These are phyloP conservation scores for Luffia ferchaultella DNA, from an alignment of 2,888 invertebrate species.

Conservation along the genomic window DNA sequence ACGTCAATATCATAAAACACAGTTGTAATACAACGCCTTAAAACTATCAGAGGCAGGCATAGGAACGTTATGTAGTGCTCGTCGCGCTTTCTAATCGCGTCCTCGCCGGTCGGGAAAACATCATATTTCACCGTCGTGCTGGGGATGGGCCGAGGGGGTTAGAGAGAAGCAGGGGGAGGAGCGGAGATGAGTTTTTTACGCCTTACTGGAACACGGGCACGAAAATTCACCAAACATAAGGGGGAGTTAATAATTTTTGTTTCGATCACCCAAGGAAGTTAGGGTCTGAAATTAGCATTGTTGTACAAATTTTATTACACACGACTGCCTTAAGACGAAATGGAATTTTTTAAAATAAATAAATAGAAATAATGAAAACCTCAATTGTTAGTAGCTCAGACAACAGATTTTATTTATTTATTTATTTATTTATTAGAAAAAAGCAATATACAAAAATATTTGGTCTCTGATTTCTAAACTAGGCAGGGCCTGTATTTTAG, in stretches of 20 bases:
- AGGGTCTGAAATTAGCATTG: no score
- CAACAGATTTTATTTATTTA: no score
- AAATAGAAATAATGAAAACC: no score
- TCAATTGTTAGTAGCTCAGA: no score
- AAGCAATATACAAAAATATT: no score
- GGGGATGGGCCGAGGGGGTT: constrained; percentile 19
- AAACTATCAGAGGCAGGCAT: background rate
- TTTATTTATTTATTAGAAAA: no score
- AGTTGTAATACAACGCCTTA: background rate
- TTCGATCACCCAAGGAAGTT: constrained; percentile 45
- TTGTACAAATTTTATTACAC: no score
- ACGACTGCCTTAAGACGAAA: no score
- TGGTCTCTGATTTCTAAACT: no score
- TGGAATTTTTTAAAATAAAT: no score
- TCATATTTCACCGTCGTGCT: constrained; percentile 58
- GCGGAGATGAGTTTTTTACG: constrained; percentile 65
- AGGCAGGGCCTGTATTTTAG: no score
- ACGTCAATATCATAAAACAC: background rate
- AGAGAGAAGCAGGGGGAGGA: constrained; percentile 22
- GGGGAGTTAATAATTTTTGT: constrained; percentile 50
- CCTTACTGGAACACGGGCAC: constrained; percentile 53
- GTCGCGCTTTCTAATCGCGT: constrained; percentile 64
- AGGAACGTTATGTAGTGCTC: constrained; percentile 17
- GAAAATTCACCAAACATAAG: constrained; percentile 41
- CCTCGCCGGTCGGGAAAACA: constrained; percentile 57